Percentiles rank a stretch among this genome's conserved stretches.
phyloP scores from a whole-genome alignment of 2,888 invertebrate genomes.

The Melanostoma mellinum region DNA sequence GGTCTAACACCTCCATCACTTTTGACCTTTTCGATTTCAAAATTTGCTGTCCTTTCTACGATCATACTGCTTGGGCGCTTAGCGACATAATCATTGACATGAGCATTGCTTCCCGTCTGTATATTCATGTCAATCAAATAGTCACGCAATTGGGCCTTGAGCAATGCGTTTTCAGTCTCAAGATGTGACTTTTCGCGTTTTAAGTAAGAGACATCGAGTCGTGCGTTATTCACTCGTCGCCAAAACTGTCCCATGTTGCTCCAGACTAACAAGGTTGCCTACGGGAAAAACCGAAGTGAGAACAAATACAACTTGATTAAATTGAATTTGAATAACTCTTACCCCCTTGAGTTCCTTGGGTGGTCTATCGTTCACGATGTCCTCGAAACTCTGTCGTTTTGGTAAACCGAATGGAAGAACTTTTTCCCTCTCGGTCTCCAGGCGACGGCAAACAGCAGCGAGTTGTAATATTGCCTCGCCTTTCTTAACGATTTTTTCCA shows the following conservation, averaged over 20 bases:
- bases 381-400: slow-evolving; percentile 75
- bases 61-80: slow-evolving; percentile 81
- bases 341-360: slow-evolving; percentile 74
- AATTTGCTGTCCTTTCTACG: slow-evolving; percentile 78
- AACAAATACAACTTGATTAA: too few species aligned
- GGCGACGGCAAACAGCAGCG: slow-evolving; percentile 86
- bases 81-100: slow-evolving; percentile 78
- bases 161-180: slow-evolving; percentile 85
- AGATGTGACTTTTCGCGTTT: slow-evolving; percentile 80
- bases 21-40: slow-evolving; percentile 76
- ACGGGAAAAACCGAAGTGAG: not conserved
- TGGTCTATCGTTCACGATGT: slow-evolving; percentile 78
- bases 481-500: slow-evolving; percentile 84
- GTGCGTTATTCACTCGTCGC: slow-evolving; percentile 84
- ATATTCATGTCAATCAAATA: slow-evolving; percentile 85
- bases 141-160: slow-evolving; percentile 85
- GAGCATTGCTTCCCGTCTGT: slow-evolving; percentile 78
- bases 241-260: slow-evolving; percentile 88
- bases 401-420: slow-evolving; percentile 80
- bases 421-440: slow-evolving; percentile 86
- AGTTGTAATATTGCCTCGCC: slow-evolving; percentile 85
- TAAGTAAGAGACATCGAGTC: slow-evolving; percentile 83
- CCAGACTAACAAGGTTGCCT: slow-evolving; percentile 80
- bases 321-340: not conserved
- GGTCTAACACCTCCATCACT: slow-evolving; percentile 67